Conservation (phyloP, 2,113 vertebrate species). For the Erythrocercus mccallii region DNA sequence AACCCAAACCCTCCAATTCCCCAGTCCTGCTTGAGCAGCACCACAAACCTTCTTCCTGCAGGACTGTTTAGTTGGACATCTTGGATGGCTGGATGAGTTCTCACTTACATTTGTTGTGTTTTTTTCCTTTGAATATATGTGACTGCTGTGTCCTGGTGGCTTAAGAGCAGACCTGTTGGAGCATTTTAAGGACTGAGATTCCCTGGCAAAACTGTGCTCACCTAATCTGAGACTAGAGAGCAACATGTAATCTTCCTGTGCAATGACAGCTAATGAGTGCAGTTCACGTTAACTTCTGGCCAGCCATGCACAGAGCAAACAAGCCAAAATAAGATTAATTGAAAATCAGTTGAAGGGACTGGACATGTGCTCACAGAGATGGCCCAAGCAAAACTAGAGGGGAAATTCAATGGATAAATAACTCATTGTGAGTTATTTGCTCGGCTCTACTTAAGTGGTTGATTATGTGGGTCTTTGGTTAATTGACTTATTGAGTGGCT, state of each 20-base stretch:
- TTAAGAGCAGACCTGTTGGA: not conserved
- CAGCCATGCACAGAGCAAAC: not conserved
- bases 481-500: constrained; percentile 65
- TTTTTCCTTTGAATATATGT: not conserved
- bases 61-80: not conserved
- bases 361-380: constrained; percentile 24
- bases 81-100: not conserved
- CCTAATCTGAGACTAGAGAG: constrained; percentile 14
- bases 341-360: constrained; percentile 17
- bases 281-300: constrained; percentile 36
- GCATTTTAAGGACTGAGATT: not conserved
- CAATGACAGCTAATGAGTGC: constrained; percentile 11
- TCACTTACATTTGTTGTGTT: not conserved
- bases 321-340: constrained; percentile 37
- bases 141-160: not conserved
- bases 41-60: not conserved
- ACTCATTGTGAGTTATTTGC: constrained; percentile 52
- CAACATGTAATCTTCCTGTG: constrained; percentile 3
- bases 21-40: not conserved
- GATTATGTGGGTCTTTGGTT: constrained; percentile 63
- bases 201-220: not conserved
- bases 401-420: constrained; percentile 46
- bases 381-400: constrained; percentile 27
- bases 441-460: constrained; percentile 43
- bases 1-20: not conserved